Evolutionary conservation across 2,888 invertebrate species (phyloP).

Genomic region (Hydrotaea diabolus): DNA sequence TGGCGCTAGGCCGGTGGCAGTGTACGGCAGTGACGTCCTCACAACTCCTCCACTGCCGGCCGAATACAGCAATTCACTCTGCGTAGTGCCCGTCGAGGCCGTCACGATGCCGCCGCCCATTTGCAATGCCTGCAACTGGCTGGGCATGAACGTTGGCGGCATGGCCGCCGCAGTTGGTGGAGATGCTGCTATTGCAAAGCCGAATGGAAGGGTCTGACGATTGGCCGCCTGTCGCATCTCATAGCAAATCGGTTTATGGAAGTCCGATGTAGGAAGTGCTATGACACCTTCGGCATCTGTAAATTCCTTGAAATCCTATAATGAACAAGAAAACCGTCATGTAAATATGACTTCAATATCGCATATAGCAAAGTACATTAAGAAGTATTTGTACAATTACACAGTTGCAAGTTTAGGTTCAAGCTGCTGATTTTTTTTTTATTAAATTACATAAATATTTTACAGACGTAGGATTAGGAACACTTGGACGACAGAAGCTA

Average conservation of each 20-base stretch:
- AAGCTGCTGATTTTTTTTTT: too few species aligned
- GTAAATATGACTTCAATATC: neutral
- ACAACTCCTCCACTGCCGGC: conserved; percentile 61
- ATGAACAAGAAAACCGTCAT: conserved; percentile 48
- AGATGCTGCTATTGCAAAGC: conserved; percentile 37
- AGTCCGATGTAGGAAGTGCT: conserved; percentile 92
- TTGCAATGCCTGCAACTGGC: conserved; percentile 41
- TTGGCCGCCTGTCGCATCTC: conserved; percentile 85
- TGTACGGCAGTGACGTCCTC: conserved; percentile 66
- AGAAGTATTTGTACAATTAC: neutral
- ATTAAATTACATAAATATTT: too few species aligned
- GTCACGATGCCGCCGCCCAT: conserved; percentile 53
- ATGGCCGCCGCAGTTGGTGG: conserved; percentile 57
- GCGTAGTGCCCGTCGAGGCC: conserved; percentile 60
- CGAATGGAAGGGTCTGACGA: conserved; percentile 67
- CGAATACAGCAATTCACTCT: conserved; percentile 68
- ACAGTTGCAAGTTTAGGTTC: neutral
- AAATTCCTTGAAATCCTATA: conserved; percentile 93
- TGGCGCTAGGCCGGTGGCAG: conserved; percentile 71
- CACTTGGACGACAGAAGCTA: too few species aligned
- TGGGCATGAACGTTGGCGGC: conserved; percentile 70
- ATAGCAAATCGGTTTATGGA: conserved; percentile 90
- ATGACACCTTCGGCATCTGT: conserved; percentile 94
- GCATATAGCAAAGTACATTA: neutral
- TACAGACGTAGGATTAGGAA: too few species aligned